A percentile compares a stretch with the other conserved stretches of the same genome.
Conservation (phyloP, 1,140 invertebrate species). For the Zaprionus camerounensis region DNA sequence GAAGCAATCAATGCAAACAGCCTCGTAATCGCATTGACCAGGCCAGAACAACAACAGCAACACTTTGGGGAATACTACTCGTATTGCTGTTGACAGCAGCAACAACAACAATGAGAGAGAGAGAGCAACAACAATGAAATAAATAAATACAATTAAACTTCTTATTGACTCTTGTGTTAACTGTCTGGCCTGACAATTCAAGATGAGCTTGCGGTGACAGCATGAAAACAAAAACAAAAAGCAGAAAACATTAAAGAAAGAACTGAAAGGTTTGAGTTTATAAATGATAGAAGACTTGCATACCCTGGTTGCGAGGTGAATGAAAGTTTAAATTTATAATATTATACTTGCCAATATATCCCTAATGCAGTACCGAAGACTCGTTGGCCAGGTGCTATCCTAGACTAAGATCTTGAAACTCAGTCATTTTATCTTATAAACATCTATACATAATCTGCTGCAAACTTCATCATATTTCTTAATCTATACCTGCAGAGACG, state of each 20-base stretch:
- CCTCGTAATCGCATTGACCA: constrained; percentile 72
- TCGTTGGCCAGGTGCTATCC: too few species aligned
- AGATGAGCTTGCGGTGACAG: constrained; percentile 51
- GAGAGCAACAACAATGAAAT: constrained; percentile 45
- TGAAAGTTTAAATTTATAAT: too few species aligned
- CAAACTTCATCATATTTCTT: too few species aligned
- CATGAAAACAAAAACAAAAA: background rate
- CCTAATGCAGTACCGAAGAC: too few species aligned
- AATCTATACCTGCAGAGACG: too few species aligned
- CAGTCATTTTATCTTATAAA: too few species aligned
- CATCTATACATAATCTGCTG: too few species aligned
- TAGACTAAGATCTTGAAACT: too few species aligned
- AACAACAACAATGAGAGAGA: constrained; percentile 22
- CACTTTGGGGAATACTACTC: constrained; percentile 40
- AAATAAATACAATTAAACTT: constrained; percentile 72
- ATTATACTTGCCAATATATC: too few species aligned
- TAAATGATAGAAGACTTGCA: background rate
- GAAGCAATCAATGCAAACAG: constrained; percentile 77
- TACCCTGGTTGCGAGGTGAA: background rate
- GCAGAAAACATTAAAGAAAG: background rate
- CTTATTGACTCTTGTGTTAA: constrained; percentile 51
- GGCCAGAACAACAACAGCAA: constrained; percentile 37
- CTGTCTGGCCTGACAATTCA: constrained; percentile 38
- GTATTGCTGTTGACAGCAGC: constrained; percentile 62
- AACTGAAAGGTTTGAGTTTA: background rate